Percentiles rank a stretch among this genome's conserved stretches.
Evolutionary conservation across 2,797 vertebrate genomes (phyloP).

Genomic region (Enteromius argenteus): DNA sequence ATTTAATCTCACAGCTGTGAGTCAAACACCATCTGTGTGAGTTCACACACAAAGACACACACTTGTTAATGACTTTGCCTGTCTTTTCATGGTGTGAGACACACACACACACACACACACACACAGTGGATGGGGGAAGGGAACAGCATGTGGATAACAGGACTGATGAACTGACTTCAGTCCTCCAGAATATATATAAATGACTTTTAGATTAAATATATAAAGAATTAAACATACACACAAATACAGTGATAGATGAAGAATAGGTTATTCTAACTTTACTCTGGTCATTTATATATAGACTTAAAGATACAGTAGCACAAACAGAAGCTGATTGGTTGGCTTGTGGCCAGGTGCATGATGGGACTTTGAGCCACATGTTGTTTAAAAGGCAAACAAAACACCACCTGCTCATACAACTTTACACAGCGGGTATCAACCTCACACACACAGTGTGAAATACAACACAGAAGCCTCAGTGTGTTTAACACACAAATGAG

Average conservation of each 20-base stretch:
- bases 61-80: slow-evolving; percentile 33
- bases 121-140: not conserved
- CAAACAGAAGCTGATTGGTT: not conserved
- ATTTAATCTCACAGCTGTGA: slow-evolving; percentile 82
- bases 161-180: not conserved
- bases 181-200: not conserved
- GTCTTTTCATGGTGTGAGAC: slow-evolving; percentile 52
- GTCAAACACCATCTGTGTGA: slow-evolving; percentile 85
- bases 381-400: slow-evolving; percentile 23
- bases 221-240: too few relatives aligned
- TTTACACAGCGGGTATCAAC: not conserved
- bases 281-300: not conserved
- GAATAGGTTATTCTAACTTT: not conserved
- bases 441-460: not conserved
- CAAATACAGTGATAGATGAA: too few relatives aligned
- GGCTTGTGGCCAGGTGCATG: slow-evolving; percentile 19
- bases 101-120: slow-evolving; percentile 42
- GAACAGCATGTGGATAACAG: not conserved
- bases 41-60: slow-evolving; percentile 83
- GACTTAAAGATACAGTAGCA: not conserved
- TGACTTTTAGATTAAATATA: too few relatives aligned
- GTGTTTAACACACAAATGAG: not conserved
- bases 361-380: slow-evolving; percentile 10
- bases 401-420: slow-evolving; percentile 25
- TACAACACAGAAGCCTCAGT: not conserved